Conservation (phyloP, 1,140 invertebrate genomes). For the Parasteatoda tepidariorum region DNA sequence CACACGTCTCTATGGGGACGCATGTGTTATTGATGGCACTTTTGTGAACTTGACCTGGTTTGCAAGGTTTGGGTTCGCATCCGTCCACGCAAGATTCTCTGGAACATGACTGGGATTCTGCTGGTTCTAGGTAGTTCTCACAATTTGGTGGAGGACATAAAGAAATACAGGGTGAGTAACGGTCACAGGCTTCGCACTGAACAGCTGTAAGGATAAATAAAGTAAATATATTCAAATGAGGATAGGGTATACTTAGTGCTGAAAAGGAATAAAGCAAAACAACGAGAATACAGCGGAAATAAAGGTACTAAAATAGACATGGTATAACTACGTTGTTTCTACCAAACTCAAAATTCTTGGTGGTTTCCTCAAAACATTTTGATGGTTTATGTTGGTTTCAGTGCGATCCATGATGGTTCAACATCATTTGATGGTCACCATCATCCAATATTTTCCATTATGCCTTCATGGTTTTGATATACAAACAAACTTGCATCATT, state of each 20-base stretch:
- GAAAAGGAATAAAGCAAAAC: neutral
- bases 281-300: no score
- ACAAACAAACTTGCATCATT: no score
- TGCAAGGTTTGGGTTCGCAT: constrained; percentile 79
- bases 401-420: no score
- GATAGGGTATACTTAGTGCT: neutral
- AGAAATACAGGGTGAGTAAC: constrained; percentile 83
- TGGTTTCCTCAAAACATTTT: no score
- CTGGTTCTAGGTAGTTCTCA: constrained; percentile 77
- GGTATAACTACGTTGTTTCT: no score
- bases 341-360: no score
- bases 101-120: constrained; percentile 73
- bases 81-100: constrained; percentile 82
- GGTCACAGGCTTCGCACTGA: constrained; percentile 83
- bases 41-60: constrained; percentile 76
- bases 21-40: constrained; percentile 79
- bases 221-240: neutral
- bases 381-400: no score
- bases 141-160: constrained; percentile 84
- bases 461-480: no score
- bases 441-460: no score
- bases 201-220: constrained; percentile 74
- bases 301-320: no score
- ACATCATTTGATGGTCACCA: no score
- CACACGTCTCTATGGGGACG: constrained; percentile 46